A percentile compares a stretch with the other conserved stretches of the same genome.
These are phyloP conservation scores for Ctenoplectra terminalis DNA, from an alignment of 1,140 invertebrate genomes.

Conservation along the genomic window DNA sequence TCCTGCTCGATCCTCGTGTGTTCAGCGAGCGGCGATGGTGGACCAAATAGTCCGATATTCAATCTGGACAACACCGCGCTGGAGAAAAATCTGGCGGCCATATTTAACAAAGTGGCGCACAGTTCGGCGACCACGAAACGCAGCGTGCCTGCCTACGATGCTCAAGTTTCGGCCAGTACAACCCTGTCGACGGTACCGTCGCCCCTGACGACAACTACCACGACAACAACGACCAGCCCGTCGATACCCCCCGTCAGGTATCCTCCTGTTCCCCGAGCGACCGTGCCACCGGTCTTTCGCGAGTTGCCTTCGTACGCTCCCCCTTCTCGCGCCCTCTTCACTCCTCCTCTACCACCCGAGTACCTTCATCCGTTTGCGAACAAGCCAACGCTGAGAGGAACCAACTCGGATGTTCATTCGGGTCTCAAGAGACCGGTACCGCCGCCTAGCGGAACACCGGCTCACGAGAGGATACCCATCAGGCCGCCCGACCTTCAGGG, in stretches of 20 bases:
- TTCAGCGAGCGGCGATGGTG: slow-evolving; percentile 70
- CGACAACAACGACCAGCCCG: slow-evolving; percentile 74
- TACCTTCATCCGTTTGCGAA: slow-evolving; percentile 92
- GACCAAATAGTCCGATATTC: slow-evolving; percentile 78
- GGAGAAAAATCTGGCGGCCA: slow-evolving; percentile 86
- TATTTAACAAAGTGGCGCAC: slow-evolving; percentile 88
- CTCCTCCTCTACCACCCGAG: slow-evolving; percentile 90
- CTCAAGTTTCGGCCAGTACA: slow-evolving; percentile 82
- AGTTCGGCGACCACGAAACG: slow-evolving; percentile 86
- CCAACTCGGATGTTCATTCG: slow-evolving; percentile 86
- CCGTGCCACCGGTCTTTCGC: slow-evolving; percentile 74
- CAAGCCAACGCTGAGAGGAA: slow-evolving; percentile 90
- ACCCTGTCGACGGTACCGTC: slow-evolving; percentile 86
- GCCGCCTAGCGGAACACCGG: slow-evolving; percentile 89
- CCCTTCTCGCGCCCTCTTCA: slow-evolving; percentile 89
- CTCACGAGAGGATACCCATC: slow-evolving; percentile 91
- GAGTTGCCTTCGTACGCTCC: slow-evolving; percentile 92
- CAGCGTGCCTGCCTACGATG: slow-evolving; percentile 86
- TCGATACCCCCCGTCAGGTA: slow-evolving; percentile 69
- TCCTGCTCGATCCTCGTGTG: slow-evolving; percentile 18
- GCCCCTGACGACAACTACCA: slow-evolving; percentile 84
- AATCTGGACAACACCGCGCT: slow-evolving; percentile 80
- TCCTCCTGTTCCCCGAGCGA: slow-evolving; percentile 74
- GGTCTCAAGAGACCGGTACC: slow-evolving; percentile 87
- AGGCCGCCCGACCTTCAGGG: slow-evolving; percentile 85